Evolutionary conservation across 2,113 vertebrate species (phyloP).

Genomic region (Takifugu flavidus): DNA sequence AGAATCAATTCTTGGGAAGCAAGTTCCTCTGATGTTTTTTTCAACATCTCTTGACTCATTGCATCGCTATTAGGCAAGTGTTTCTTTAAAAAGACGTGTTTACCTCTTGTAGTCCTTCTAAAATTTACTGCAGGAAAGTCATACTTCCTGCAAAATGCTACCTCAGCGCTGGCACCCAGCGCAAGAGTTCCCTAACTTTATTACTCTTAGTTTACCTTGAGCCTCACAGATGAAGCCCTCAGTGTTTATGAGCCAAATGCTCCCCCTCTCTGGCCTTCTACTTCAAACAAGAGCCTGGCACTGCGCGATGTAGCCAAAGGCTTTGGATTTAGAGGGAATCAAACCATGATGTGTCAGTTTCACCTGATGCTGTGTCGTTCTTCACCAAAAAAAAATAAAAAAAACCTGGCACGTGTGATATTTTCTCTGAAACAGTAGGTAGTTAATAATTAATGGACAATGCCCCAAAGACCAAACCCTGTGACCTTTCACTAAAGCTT

Average conservation of each 20-base stretch:
- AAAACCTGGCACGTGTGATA: neutral
- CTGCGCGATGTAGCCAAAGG: slow-evolving; percentile 27
- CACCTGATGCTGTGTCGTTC: slow-evolving; percentile 17
- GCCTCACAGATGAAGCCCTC: slow-evolving; percentile 24
- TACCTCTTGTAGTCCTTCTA: slow-evolving; percentile 2
- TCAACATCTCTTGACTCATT: neutral
- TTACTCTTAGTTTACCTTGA: slow-evolving; percentile 31
- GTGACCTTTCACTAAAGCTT: slow-evolving; percentile 14
- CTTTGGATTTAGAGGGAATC: slow-evolving; percentile 32
- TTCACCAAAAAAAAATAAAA: slow-evolving; percentile 8
- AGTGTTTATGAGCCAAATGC: slow-evolving; percentile 31
- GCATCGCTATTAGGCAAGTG: neutral
- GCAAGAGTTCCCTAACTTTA: slow-evolving; percentile 32
- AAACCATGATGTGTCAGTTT: slow-evolving; percentile 23
- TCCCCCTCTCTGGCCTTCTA: slow-evolving; percentile 35
- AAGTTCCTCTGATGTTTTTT: slow-evolving; percentile 14
- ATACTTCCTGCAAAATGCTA: slow-evolving; percentile 23
- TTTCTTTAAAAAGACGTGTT: too few species aligned
- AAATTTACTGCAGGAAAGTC: slow-evolving; percentile 29
- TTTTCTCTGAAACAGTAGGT: slow-evolving; percentile 4
- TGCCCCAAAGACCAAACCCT: slow-evolving; percentile 9
- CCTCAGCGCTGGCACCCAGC: slow-evolving; percentile 35
- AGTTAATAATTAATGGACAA: slow-evolving; percentile 11
- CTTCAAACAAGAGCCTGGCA: slow-evolving; percentile 34
- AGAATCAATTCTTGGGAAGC: neutral